Evolutionary conservation across 1,140 invertebrate species (phyloP).

Genomic region (Trypoxylus dichotomus): DNA sequence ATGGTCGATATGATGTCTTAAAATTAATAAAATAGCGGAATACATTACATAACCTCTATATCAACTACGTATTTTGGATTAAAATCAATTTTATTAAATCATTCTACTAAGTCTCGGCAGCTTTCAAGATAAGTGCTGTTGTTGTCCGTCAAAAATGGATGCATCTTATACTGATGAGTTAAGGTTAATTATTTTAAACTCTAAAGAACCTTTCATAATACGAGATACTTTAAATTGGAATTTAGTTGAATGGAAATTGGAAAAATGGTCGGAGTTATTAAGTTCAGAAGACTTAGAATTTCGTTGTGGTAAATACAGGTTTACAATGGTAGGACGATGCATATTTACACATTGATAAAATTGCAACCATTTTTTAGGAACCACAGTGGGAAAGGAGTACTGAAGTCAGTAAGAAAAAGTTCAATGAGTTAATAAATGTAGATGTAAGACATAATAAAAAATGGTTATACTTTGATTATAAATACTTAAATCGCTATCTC

Average conservation of each 20-base stretch:
- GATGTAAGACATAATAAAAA: constrained; percentile 49
- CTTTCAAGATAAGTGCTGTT: too few species aligned
- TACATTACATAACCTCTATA: too few species aligned
- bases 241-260: constrained; percentile 55
- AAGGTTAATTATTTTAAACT: constrained; percentile 36
- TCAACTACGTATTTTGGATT: too few species aligned
- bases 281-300: constrained; percentile 54
- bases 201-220: constrained; percentile 42
- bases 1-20: too few species aligned
- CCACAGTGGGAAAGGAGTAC: constrained; percentile 79
- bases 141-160: too few species aligned
- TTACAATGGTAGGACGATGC: constrained; percentile 50
- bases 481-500: constrained; percentile 75
- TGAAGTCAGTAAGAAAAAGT: constrained; percentile 57
- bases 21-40: too few species aligned
- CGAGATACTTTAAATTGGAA: constrained; percentile 50
- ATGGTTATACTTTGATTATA: constrained; percentile 87
- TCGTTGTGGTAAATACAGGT: constrained; percentile 53
- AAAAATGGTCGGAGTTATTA: constrained; percentile 53
- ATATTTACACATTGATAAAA: constrained; percentile 31
- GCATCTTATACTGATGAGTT: not conserved
- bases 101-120: too few species aligned
- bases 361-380: constrained; percentile 52
- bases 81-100: too few species aligned
- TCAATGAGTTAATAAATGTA: constrained; percentile 65